A percentile compares a stretch with the other conserved stretches of the same genome.
Conservation (phyloP, 2,888 invertebrate species). For the Meliscaeva auricollis region DNA sequence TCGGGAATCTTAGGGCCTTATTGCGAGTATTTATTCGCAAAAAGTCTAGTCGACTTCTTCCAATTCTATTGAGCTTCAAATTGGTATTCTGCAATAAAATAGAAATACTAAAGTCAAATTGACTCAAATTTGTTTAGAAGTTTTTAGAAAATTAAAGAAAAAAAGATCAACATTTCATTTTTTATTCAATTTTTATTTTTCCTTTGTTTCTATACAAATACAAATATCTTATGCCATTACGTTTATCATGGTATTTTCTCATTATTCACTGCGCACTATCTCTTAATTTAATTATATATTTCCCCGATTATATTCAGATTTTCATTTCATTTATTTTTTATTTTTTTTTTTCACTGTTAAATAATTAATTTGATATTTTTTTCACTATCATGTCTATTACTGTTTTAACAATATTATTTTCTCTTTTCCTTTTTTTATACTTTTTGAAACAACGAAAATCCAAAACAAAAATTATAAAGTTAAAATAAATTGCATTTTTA, state of each 20-base stretch:
- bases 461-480: slow-evolving; percentile 28
- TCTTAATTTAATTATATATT: slow-evolving; percentile 46
- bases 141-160: too few relatives aligned
- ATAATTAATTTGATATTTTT: slow-evolving; percentile 50
- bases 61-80: too few relatives aligned
- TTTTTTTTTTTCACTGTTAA: slow-evolving; percentile 40
- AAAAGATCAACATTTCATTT: slow-evolving; percentile 31
- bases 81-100: too few relatives aligned
- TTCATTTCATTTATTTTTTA: slow-evolving; percentile 10
- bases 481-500: slow-evolving; percentile 50
- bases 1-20: too few relatives aligned
- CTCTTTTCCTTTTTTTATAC: slow-evolving; percentile 43
- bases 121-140: too few relatives aligned
- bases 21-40: too few relatives aligned
- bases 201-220: slow-evolving; percentile 76
- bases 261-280: slow-evolving; percentile 56
- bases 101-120: too few relatives aligned
- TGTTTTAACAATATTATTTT: slow-evolving; percentile 65
- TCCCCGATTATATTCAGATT: slow-evolving; percentile 56
- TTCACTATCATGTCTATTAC: slow-evolving; percentile 50
- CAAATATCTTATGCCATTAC: slow-evolving; percentile 76
- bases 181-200: slow-evolving; percentile 76
- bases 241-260: slow-evolving; percentile 66
- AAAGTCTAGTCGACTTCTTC: too few relatives aligned
- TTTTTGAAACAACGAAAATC: slow-evolving; percentile 47